Evolutionary conservation across 2,113 vertebrate genomes (phyloP), one percentile per base, ranked within the genome.

Genomic region (Aleadryas rufinucha): DNA sequence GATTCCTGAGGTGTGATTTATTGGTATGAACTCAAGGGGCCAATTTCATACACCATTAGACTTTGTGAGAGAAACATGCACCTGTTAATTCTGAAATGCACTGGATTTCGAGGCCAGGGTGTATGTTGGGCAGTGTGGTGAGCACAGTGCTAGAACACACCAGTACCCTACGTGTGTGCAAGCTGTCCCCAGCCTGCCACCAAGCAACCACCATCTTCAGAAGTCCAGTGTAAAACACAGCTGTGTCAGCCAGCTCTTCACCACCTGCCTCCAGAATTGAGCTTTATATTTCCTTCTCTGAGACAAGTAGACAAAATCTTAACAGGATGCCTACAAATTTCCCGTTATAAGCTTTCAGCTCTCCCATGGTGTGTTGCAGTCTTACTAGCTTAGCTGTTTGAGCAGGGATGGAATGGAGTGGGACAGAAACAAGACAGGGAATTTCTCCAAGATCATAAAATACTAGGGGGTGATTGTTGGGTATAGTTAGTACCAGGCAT

Each of bases 101-200:
- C 50, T 50, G 85, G 21, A 12, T 88, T 88, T 80, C 9, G 28
- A 79, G 45, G 60, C 15, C 60, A 26, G 23, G 10, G 8, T 26
- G 30, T 45, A 39, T 10, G 30, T 7, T 5, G 5, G 44, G 24
- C 66, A 70, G 39, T 0, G 7, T 70, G 37, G 50, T 54, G 33
- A 69, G 28, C 66, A 31, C 1, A 1, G 41, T 87, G 57, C 53
- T 65, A 7, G 35, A 71, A 35, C 37, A 35, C 49, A 52, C 4
- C 1, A 1, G 21, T 30, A 24, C 7, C 0, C 0, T 50, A 18
- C 0, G 0, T 18, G 35, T 45, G n/a, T 61, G 59, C 47, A 45
- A n/a, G 14, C n/a, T 79, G 41, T 20, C 53, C 74, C 66, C 72
- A 17, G 39, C 26, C 49, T 31, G 37, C 35, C 4, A 2, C 18